phyloP scores from a whole-genome alignment of 2,888 invertebrate species.

The Agrochola macilenta region DNA sequence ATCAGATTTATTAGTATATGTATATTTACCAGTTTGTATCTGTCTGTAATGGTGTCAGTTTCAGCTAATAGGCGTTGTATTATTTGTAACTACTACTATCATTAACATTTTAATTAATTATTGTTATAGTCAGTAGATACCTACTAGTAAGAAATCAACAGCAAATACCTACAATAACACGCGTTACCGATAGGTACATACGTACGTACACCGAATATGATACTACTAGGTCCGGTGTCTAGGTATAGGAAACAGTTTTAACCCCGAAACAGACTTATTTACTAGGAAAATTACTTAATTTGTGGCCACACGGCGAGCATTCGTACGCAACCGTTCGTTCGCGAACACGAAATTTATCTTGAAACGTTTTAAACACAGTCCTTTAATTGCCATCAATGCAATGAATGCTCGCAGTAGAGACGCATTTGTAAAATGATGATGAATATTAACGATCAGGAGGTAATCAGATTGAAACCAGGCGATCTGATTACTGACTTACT shows the following conservation, averaged over 20 bases:
- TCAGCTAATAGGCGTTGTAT: conserved; percentile 8
- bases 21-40: conserved; percentile 18
- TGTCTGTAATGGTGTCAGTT: conserved; percentile 29
- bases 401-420: conserved; percentile 1
- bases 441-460: background rate
- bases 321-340: background rate
- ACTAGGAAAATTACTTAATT: background rate
- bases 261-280: background rate
- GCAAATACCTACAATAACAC: conserved; percentile 9
- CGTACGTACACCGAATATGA: background rate
- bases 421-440: background rate
- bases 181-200: background rate
- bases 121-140: conserved; percentile 4
- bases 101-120: conserved; percentile 17
- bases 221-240: background rate
- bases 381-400: background rate
- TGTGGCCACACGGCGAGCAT: background rate
- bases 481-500: conserved; percentile 11
- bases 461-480: background rate
- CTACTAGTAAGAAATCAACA: conserved; percentile 17
- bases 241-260: conserved; percentile 4
- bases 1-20: conserved; percentile 14
- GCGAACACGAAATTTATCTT: background rate
- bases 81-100: background rate
- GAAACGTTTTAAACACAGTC: background rate